Base-by-base conservation (phyloP, 2,113 vertebrate species). In the Cettia cetti region DNA sequence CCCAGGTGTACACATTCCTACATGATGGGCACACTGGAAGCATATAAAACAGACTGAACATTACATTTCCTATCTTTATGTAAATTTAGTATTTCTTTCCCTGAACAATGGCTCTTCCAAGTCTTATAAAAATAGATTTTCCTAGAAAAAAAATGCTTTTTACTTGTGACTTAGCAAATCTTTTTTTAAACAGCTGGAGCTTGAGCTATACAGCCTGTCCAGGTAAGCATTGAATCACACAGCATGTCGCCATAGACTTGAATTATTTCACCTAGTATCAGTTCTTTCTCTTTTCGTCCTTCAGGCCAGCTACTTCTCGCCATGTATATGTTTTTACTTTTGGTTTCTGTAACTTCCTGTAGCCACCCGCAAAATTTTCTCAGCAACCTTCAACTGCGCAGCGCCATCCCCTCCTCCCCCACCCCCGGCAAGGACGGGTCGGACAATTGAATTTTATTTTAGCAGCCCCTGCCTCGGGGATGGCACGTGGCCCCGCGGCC, bases 401-500 rank as follows among this genome's bases (percentile, higher is more conserved):
- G 3, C 5, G 30, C 27, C 77, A 6, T 7, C 12, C 33, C 13
- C 33, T 19, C 71, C 53, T 53, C 28, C 64, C 13, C 2, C 15
- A 23, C 11, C 15, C 49, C 30, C 19, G 40, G 45, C 79, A 39
- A 8, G 61, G 61, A 20, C 1, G 2, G 60, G 7, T 40, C 81
- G 9, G 31, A 4, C 10, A 12, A 15, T 4, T 1, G 35, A 7
- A 8, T 61, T 39, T 1, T 2, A 9, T 59, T 39, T 1, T 2
- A 9, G 21, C 7, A 5, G 20, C 42, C 3, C 7, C 19, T 8
- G 78, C 30, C 24, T 1, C 31, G 78, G 61, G 39, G 7, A 4
- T 1, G 53, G 65, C 49, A n/a, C 3, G 1, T 0, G 20, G 81
- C 27, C 31, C 9, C 1, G 9, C 10, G 1, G 28, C 30, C 20